Evolutionary conservation across 64 coral and sea anemone genomes (phyloP), one percentile per base, ranked within the genome.

Genomic region (Actinia equina): DNA sequence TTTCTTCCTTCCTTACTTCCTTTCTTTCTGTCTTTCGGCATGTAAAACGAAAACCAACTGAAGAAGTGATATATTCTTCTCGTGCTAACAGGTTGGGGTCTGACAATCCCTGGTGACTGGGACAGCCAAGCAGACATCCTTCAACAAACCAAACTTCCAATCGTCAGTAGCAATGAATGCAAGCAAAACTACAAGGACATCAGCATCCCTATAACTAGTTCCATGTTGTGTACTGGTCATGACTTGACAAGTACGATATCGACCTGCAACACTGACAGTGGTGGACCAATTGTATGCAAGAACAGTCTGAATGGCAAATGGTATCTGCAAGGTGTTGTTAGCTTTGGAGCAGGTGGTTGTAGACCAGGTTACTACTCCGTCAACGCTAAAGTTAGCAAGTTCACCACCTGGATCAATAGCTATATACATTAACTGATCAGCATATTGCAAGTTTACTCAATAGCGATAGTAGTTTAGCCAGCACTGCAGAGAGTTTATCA

Each of bases 261-360:
- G 9, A 91, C 93, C 6, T 94, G 93, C 44, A 94, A 94, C 69
- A 91, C 93, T 7, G 93, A 94, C 20, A 94, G 93, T 61, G 93
- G 93, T 8, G 93, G 93, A 55, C 93, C 93, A 78, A 84, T 94
- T 10, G 86, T 94, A 0, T 94, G 93, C 53, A 52, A 59, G 60
- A 84, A 80, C 59, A 82, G 7, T 10, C 41, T 5, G n/a, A 41
- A 74, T 74, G 93, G 93, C 13, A 69, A 78, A 54, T 94, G 93
- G 93, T 83, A 82, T 20, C 80, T 94, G 16, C 93, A 94, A 37
- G 93, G 93, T 20, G 93, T 94, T 64, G 93, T 94, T 51, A 94
- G 93, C 58, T 94, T 91, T 91, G 93, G 93, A 11, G 52, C 18
- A 3, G 89, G 93, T 43, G 57, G 69, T 0, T 94, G 89, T 71